Conservation (phyloP, 2,888 invertebrate genomes). For the Drosophila barbarae region DNA sequence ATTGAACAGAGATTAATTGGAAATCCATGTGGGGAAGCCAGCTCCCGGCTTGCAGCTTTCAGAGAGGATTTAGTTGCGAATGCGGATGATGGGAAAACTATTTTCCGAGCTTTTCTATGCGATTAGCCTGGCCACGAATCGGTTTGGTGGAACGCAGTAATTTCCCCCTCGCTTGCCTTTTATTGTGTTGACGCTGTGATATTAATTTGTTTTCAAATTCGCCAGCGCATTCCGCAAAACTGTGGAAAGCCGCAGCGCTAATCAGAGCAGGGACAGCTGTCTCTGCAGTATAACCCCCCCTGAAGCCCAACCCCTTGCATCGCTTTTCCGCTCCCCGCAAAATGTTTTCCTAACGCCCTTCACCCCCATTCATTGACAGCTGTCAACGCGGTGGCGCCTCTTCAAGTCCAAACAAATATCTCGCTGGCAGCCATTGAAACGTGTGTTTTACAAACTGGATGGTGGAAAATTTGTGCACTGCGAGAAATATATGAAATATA, state of each 20-base stretch:
- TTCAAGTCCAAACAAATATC: conserved; percentile 46
- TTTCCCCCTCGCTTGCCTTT: conserved; percentile 11
- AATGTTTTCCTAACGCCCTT: conserved; percentile 14
- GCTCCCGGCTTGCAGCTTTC: neutral
- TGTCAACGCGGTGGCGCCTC: conserved; percentile 59
- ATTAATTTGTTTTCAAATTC: conserved; percentile 32
- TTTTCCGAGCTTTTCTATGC: conserved; percentile 23
- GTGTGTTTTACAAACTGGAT: conserved; percentile 8
- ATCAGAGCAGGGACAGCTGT: conserved; percentile 31
- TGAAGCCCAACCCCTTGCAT: neutral
- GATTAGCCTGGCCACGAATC: conserved; percentile 22
- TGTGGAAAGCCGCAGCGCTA: conserved; percentile 33
- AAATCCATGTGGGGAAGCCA: conserved; percentile 15
- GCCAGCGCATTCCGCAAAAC: conserved; percentile 32
- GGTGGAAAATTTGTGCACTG: conserved; percentile 3
- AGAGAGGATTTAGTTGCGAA: conserved; percentile 6
- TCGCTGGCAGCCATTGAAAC: conserved; percentile 33
- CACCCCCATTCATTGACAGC: conserved; percentile 49
- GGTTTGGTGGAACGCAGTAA: conserved; percentile 14
- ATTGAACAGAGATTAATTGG: conserved; percentile 44
- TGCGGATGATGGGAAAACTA: conserved; percentile 6
- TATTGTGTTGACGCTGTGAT: conserved; percentile 16
- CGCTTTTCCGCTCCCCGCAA: neutral
- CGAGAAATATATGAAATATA: neutral
- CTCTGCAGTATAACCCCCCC: neutral